These are phyloP conservation scores for Pseudorasbora parva DNA, from an alignment of 2,113 vertebrate species.

Conservation along the genomic window DNA sequence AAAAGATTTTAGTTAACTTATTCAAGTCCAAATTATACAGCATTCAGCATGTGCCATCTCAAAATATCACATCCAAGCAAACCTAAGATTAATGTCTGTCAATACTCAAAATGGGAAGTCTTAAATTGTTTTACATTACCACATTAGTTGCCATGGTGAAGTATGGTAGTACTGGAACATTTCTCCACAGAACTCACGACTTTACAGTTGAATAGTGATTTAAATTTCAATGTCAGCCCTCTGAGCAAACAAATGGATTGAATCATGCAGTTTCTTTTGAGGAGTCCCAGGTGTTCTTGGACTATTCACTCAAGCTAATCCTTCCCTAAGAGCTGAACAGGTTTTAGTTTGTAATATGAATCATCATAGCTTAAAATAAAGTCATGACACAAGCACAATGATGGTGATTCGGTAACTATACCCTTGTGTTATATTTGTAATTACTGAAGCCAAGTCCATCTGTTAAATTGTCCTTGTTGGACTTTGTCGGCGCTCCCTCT, in stretches of 20 bases:
- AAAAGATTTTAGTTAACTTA: too few species aligned
- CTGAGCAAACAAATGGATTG: constrained; percentile 3
- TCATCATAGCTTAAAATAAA: constrained; percentile 26
- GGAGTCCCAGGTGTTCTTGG: constrained; percentile 32
- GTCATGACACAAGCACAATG: constrained; percentile 19
- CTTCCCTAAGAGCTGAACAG: constrained; percentile 4
- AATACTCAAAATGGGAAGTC: neutral
- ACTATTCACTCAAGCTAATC: constrained; percentile 28
- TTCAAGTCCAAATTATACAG: neutral
- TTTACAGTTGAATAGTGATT: constrained; percentile 40
- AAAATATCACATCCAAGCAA: neutral
- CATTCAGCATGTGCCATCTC: neutral
- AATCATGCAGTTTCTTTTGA: constrained; percentile 26
- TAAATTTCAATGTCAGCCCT: constrained; percentile 42
- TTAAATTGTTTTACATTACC: constrained; percentile 6
- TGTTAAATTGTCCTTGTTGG: neutral
- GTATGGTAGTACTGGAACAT: constrained; percentile 29
- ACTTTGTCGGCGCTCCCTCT: neutral
- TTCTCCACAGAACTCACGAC: constrained; percentile 1
- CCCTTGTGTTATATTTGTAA: neutral
- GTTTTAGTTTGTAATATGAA: constrained; percentile 20
- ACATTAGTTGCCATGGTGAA: constrained; percentile 30
- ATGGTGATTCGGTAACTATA: neutral
- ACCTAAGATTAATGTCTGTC: constrained; percentile 14
- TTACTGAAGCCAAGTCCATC: neutral